Conservation (phyloP, 2,797 vertebrate genomes). For the Diglossa cyanea region DNA sequence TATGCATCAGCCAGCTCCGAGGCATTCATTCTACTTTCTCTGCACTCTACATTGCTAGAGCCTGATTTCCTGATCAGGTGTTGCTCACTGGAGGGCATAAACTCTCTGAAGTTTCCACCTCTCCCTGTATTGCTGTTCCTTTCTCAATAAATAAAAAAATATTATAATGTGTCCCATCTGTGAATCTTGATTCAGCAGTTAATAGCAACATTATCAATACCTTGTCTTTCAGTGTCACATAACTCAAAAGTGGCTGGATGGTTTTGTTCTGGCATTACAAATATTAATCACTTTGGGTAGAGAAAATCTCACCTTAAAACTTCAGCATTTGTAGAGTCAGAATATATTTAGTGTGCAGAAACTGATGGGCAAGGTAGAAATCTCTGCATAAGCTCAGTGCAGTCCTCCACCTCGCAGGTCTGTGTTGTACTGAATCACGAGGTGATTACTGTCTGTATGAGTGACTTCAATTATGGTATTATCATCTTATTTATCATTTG, state of each 20-base stretch:
- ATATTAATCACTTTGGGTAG: constrained; percentile 24
- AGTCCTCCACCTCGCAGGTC: not conserved
- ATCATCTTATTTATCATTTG: constrained; percentile 34
- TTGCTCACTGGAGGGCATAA: not conserved
- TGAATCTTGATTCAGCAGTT: constrained; percentile 34
- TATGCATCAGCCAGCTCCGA: constrained; percentile 67
- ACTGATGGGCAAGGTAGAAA: constrained; percentile 20
- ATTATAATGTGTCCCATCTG: not conserved
- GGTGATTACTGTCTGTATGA: constrained; percentile 11
- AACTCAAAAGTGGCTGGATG: constrained; percentile 5
- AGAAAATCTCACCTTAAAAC: constrained; percentile 53
- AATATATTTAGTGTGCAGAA: constrained; percentile 9
- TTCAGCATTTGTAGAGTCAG: not conserved
- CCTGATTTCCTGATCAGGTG: constrained; percentile 24
- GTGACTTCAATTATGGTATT: constrained; percentile 22
- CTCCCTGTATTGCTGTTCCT: not conserved
- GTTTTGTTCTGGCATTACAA: constrained; percentile 1
- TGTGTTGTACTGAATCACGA: not conserved
- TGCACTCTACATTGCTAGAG: not conserved
- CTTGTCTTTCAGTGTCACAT: constrained; percentile 16
- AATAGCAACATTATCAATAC: constrained; percentile 60
- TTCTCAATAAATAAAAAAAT: constrained; percentile 36
- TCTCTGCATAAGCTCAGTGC: constrained; percentile 19
- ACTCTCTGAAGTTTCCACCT: not conserved
- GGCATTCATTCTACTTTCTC: constrained; percentile 66